Evolutionary conservation across 2,113 vertebrate genomes (phyloP).

Genomic region (Gallinago media): DNA sequence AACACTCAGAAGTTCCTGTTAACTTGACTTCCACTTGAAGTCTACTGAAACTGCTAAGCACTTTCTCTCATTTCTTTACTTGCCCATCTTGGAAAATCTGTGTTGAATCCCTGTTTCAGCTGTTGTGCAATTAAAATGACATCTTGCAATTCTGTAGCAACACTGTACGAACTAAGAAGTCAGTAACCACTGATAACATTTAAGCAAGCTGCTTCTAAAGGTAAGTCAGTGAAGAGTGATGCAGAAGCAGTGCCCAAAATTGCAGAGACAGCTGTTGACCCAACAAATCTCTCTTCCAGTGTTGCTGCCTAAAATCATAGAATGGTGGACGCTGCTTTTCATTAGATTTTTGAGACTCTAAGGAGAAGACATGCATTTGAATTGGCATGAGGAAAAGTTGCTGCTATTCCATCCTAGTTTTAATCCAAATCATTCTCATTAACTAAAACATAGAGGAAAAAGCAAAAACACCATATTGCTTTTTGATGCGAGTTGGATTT

Average conservation of each 20-base stretch:
- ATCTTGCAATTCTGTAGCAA: neutral
- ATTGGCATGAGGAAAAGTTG: neutral
- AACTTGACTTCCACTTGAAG: neutral
- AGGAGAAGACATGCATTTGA: neutral
- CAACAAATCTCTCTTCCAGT: neutral
- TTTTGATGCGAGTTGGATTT: neutral
- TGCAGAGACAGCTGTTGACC: neutral
- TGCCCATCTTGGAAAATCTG: neutral
- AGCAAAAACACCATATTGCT: neutral
- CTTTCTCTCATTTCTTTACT: neutral
- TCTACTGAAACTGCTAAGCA: neutral
- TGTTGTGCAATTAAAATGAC: neutral
- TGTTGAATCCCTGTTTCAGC: neutral
- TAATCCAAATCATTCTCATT: neutral
- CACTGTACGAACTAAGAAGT: neutral
- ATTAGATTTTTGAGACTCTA: neutral
- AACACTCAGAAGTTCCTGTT: neutral
- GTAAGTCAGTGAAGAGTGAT: neutral
- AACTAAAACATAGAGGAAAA: constrained; percentile 7
- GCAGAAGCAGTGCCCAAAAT: neutral
- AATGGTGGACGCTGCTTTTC: neutral
- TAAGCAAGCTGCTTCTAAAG: too few relatives aligned
- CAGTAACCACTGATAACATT: neutral
- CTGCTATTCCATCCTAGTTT: constrained; percentile 14
- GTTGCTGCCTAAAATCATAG: neutral